These are phyloP conservation scores for Ondatra zibethicus DNA, from an alignment of 2,113 vertebrate species.

Conservation along the genomic window DNA sequence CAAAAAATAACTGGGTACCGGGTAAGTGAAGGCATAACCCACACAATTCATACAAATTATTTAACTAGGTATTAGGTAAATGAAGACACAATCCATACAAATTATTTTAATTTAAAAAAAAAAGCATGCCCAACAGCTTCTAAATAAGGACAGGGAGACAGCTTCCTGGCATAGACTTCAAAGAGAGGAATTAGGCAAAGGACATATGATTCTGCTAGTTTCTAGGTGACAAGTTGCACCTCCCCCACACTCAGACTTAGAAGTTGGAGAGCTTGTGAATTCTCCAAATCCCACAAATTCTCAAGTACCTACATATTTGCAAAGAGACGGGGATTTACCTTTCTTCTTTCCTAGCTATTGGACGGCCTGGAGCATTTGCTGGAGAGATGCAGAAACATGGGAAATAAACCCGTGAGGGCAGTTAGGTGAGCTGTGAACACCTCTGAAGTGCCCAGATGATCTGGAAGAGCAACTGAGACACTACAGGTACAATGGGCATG, in stretches of 20 bases:
- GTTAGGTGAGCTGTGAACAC: background rate
- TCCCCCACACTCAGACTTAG: background rate
- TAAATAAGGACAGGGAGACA: constrained; percentile 1
- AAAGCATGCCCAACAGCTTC: background rate
- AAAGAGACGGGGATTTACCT: background rate
- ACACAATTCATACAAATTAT: background rate
- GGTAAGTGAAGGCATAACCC: background rate
- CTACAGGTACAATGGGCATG: background rate
- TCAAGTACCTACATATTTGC: constrained; percentile 1
- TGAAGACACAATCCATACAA: too few relatives aligned
- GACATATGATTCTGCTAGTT: background rate
- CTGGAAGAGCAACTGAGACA: background rate
- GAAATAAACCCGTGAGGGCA: background rate
- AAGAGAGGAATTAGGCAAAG: background rate
- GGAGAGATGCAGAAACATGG: background rate
- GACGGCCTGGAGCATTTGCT: background rate
- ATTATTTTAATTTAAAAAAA: background rate
- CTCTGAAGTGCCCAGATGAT: background rate
- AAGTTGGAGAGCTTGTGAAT: background rate
- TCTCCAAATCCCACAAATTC: background rate
- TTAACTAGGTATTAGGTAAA: too few relatives aligned
- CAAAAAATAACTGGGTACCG: background rate
- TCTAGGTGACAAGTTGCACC: background rate
- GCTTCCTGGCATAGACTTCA: background rate
- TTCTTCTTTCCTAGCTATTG: background rate